Evolutionary conservation across 2,888 invertebrate species (phyloP), one percentile per base, ranked within the genome.

Genomic region (Drepanosiphum platanoidis): DNA sequence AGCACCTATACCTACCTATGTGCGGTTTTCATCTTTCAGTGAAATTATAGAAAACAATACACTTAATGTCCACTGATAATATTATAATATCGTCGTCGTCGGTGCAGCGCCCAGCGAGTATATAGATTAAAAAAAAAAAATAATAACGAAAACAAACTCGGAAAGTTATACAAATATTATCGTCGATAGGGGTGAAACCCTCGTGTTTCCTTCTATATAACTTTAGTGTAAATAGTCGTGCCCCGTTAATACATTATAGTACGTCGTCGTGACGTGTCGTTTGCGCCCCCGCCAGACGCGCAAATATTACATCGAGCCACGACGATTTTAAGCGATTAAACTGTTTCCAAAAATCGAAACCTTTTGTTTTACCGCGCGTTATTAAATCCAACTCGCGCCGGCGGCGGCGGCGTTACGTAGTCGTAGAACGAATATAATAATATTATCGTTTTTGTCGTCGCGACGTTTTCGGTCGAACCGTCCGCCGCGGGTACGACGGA

Each of bases 331-430:
- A 66, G 30, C 64, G 30, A 78, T 68, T 80, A 80, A 34, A n/a
- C n/a, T n/a, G 27, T 80, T 34, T 68, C 27, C 18, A 36, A 80
- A 36, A 80, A 68, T 34, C 68, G 79, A 80, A 68, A 80, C 27
- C 68, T 80, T n/a, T 68, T 34, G 46, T 68, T 66, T 79, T 32
- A 42, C 27, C 8, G 18, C 39, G 27, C 4, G n/a, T n/a, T n/a
- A 77, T 64, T 66, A 68, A 79, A 66, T 80, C 52, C n/a, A n/a
- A n/a, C n/a, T 52, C 27, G n/a, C 34, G 34, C 4, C 18, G 68
- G 61, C 61, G 27, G 22, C 32, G n/a, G 34, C 22, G 5, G 27
- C 58, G 68, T 68, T 39, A 46, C 13, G 13, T 46, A 15, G 46
- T 46, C 46, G 46, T 46, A 13, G 11, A 42, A 42, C n/a, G n/a